Evolutionary conservation across 2,888 invertebrate species (phyloP), one percentile per base, ranked within the genome.

Genomic region (Selenia dentaria): DNA sequence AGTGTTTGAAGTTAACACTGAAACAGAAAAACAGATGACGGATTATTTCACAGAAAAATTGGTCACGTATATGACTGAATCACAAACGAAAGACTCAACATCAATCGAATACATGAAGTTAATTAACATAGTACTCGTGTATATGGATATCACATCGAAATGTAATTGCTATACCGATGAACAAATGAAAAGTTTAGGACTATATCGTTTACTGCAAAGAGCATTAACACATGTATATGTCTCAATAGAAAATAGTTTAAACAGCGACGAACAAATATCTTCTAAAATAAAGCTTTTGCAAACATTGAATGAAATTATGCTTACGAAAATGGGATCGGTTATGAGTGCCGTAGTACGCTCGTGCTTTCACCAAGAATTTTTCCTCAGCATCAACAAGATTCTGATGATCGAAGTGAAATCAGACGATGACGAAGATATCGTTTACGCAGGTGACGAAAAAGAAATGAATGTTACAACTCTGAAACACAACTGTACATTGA

Each of bases 351-450:
- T 67, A 43, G 49, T 83, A 12, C 73, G 89, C 3, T 44, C 51
- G 1, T 62, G 62, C 37, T 66, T 82, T 2, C 69, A 75, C 25
- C 69, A 70, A 22, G 75, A 76, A 10, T 79, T 81, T 28, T 88
- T 89, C 44, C 67, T 77, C 39, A 68, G 65, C 32, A 58, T 87
- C 3, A 79, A 85, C 51, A 71, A 67, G 37, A 72, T 85, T 32
- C 51, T 89, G 22, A 74, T 70, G 42, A 66, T 51, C 11, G 77
- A 82, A 45, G 51, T 59, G 16, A 49, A 58, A 43, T 45, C 57
- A 6, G 70, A 77, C n/a, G 80, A 77, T 9, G 80, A 81, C 14
- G 73, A 67, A 1, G 79, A 80, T 5, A 38, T 67, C 1, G 62
- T 63, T 5, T 71, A 67, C 18, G 76, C 72, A 47, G 74, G 67